Evolutionary conservation across 2,797 vertebrate genomes (phyloP).

Genomic region (Masticophis lateralis): DNA sequence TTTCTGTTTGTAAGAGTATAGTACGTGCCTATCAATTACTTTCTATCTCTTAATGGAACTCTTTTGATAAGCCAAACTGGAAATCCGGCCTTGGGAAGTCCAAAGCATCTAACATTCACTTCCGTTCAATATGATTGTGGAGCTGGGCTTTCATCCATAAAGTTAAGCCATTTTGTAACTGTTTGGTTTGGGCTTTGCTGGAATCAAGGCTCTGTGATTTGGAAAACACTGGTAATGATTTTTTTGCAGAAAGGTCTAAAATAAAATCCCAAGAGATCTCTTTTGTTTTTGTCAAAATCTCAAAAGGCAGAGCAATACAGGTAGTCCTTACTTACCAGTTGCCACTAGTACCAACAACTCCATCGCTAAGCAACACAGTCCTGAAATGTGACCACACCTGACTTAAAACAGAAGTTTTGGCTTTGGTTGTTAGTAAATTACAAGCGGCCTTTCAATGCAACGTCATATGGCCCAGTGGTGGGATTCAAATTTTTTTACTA

Average conservation of each 20-base stretch:
- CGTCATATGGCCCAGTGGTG: background rate
- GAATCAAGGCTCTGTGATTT: background rate
- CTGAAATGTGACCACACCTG: background rate
- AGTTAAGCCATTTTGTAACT: background rate
- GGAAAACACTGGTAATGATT: background rate
- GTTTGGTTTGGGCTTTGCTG: background rate
- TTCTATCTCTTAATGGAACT: background rate
- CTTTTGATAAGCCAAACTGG: conserved; percentile 21
- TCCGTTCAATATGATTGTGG: background rate
- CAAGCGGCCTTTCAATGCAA: background rate
- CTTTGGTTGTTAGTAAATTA: background rate
- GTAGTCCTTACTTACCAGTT: background rate
- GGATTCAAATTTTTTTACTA: no score
- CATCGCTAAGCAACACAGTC: background rate
- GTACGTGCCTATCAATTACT: background rate
- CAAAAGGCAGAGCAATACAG: background rate
- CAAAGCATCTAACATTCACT: background rate
- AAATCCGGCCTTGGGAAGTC: background rate
- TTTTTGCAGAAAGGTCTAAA: background rate
- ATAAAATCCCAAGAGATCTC: background rate
- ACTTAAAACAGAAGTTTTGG: background rate
- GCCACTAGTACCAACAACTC: background rate
- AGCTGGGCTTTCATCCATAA: background rate
- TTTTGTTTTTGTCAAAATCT: background rate
- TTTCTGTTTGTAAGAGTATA: background rate